Conservation (phyloP, 2,797 vertebrate genomes). For the Pangasius sanitwongsei region DNA sequence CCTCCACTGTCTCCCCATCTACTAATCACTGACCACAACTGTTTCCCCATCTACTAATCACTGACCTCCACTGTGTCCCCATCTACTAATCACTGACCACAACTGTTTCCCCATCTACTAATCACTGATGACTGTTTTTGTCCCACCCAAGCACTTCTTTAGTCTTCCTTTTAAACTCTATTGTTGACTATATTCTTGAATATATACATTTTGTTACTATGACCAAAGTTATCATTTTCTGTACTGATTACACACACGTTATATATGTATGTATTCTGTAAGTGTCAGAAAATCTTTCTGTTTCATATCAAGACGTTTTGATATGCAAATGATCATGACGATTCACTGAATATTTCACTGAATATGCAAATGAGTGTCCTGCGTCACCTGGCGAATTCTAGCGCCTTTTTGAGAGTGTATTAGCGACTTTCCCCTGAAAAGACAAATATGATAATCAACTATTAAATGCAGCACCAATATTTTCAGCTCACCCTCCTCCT, state of each 20-base stretch:
- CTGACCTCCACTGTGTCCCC: too few species aligned
- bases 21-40: too few species aligned
- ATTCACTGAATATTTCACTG: background rate
- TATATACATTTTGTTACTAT: too few species aligned
- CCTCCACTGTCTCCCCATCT: too few species aligned
- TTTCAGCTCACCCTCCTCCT: constrained; percentile 84
- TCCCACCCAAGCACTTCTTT: too few species aligned
- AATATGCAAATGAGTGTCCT: background rate
- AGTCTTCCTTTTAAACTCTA: background rate
- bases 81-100: too few species aligned
- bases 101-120: too few species aligned
- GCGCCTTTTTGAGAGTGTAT: background rate
- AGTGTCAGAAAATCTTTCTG: background rate
- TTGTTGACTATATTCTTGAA: background rate
- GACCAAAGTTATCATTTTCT: too few species aligned
- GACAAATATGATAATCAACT: background rate
- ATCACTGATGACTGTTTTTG: too few species aligned
- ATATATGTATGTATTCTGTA: background rate
- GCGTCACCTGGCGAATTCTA: background rate
- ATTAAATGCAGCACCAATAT: background rate
- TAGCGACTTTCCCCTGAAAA: background rate
- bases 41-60: too few species aligned
- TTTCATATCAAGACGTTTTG: background rate
- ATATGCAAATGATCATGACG: background rate
- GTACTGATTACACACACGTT: too few species aligned